A percentile compares a stretch with the other conserved stretches of the same genome.
Evolutionary conservation across 2,888 invertebrate genomes (phyloP).

Genomic region (Brachyptera risi): DNA sequence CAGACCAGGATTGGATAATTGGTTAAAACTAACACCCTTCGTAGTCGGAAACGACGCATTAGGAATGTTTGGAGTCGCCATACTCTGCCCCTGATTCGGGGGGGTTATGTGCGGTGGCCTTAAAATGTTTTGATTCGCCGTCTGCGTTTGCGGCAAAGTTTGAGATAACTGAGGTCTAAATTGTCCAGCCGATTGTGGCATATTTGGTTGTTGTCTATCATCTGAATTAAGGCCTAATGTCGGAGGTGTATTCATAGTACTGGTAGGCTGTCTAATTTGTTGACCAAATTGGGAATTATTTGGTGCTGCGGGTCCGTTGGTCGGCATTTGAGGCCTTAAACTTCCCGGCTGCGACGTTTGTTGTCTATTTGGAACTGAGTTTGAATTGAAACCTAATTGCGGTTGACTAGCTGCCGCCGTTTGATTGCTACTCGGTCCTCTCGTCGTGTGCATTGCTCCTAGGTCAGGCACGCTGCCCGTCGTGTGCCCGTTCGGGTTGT

Average conservation of each 20-base stretch:
- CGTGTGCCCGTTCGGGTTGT: conserved; percentile 10
- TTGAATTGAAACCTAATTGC: too few species aligned
- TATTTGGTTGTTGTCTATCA: too few species aligned
- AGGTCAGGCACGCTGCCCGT: neutral
- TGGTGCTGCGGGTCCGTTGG: too few species aligned
- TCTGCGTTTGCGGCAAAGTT: conserved; percentile 6
- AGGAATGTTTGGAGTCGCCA: too few species aligned
- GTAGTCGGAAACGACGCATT: neutral
- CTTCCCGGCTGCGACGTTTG: too few species aligned
- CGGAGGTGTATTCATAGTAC: conserved; percentile 5
- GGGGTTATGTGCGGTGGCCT: too few species aligned
- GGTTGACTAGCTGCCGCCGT: conserved; percentile 9
- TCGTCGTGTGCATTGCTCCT: neutral
- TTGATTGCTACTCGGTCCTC: neutral
- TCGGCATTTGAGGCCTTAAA: too few species aligned
- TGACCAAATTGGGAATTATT: neutral
- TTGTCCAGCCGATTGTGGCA: conserved; percentile 16
- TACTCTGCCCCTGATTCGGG: too few species aligned
- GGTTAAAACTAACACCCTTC: conserved; percentile 20
- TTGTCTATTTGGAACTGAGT: too few species aligned
- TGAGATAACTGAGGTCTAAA: conserved; percentile 17
- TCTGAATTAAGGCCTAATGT: too few species aligned
- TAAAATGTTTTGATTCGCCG: too few species aligned
- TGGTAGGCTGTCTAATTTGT: neutral
- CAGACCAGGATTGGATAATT: neutral